Evolutionary conservation across 1,140 invertebrate genomes (phyloP), one percentile per base, ranked within the genome.

Genomic region (Bombus soroeensis): DNA sequence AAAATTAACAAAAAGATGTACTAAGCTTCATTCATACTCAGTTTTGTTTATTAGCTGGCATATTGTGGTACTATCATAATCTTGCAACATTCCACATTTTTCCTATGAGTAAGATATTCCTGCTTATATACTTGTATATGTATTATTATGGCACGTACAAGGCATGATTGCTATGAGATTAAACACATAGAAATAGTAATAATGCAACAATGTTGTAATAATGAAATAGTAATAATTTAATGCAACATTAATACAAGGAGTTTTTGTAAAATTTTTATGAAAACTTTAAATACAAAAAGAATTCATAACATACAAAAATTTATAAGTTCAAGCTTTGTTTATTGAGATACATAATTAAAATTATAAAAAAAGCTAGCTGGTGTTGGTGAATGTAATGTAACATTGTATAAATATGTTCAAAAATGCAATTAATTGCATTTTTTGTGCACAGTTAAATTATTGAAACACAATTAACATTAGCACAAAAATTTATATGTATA

Each of bases 381-480:
- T 85, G 57, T 72, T 80, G 59, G 59, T n/a, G 59, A 62, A 34
- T 70, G 5, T 59, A 70, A 68, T 10, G 37, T 71, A 3, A 72
- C 47, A 15, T 77, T 72, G 53, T 77, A 83, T n/a, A 78, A 32
- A 70, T 41, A 47, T 62, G 64, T 79, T 37, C 0, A 37, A n/a
- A 71, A n/a, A 47, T 43, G 28, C 70, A 62, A 43, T 37, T 25
- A 68, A 72, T 79, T 80, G 41, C 37, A 59, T 59, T 71, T 68
- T 57, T 32, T 15, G 25, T 86, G 88, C 83, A 86, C 85, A 76
- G 47, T 22, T 53, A 28, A 81, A 70, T 25, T 39, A 39, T 80
- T 77, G 15, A 37, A 12, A 22, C 3, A 28, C 5, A 15, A 53
- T 25, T 15, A 39, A 62, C 10, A 18, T 18, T 2, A 15, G 0